Base-by-base conservation (phyloP, 2,888 invertebrate species). In the Thecocarcelia acutangulata region DNA sequence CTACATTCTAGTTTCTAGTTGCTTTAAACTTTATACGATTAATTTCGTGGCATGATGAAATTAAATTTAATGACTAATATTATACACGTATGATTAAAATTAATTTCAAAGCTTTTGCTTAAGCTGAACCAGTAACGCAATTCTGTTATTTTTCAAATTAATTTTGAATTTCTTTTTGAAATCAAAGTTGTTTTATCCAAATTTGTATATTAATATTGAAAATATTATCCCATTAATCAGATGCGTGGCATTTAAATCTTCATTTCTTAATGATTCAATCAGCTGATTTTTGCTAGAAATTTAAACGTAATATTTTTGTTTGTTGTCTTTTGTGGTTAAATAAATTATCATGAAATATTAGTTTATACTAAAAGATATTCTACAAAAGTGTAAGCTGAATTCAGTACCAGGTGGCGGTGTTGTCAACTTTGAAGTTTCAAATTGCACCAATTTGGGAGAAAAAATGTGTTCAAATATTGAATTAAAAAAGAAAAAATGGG, bases 101-200 rank as follows among this genome's bases (percentile, higher is more conserved):
- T 42, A 40, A 40, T 56, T 33, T n/a, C 21, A 19, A 19, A 17
- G 8, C 40, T 50, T 48, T 50, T 28, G 17, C 24, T 33, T 13
- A n/a, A 56, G 42, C 19, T 28, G 33, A 4, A 44, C 2, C 24
- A 24, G 3, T 33, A 33, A 8, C 8, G 17, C 28, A 15, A 46
- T n/a, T 0, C 9, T 63, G 40, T 28, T 44, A 8, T 21, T 33
- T 33, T 44, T 63, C 21, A 9, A 56, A 44, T 24, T 56, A 44
- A 19, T 44, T 17, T 19, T 3, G 52, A 72, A 40, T 66, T 64
- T 42, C 19, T 40, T 15, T 46, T 42, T 21, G 13, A 28, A 28
- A 8, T 24, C 42, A 72, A 72, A 66, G 66, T 58, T 58, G 64
- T 74, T 12, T 58, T 66, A 46, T 13, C 58, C 28, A 66, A 74